Evolutionary conservation across 2,113 vertebrate species (phyloP).

Genomic region (Speoplatyrhinus poulsoni): DNA sequence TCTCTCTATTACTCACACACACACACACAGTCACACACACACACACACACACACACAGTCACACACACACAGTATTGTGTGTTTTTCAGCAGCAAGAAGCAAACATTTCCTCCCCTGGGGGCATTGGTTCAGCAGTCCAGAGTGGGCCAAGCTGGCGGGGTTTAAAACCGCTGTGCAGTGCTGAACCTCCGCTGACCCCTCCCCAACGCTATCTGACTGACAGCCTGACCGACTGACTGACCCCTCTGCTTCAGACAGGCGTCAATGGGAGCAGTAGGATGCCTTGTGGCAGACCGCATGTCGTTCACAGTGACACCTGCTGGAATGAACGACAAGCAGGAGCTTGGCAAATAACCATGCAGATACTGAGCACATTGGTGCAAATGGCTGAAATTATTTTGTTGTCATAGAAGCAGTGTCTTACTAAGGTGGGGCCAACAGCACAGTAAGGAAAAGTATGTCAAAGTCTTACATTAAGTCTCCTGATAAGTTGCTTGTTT

Average conservation of each 20-base stretch:
- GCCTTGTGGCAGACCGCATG: neutral
- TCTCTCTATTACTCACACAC: neutral
- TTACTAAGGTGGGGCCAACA: neutral
- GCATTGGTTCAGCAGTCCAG: conserved; percentile 33
- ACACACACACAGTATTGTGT: conserved; percentile 5
- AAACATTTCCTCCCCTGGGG: conserved; percentile 45
- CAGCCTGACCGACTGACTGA: conserved; percentile 49
- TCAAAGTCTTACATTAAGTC: neutral
- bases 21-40: conserved; percentile 11
- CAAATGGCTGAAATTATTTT: neutral
- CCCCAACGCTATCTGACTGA: conserved; percentile 26
- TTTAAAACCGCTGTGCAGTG: conserved; percentile 57
- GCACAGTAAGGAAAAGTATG: neutral
- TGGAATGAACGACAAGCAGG: conserved; percentile 40
- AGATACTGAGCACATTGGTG: too few species aligned
- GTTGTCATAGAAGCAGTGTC: neutral
- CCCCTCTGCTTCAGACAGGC: conserved; percentile 32
- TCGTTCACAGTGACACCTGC: conserved; percentile 65
- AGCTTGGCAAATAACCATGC: neutral
- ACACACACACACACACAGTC: neutral
- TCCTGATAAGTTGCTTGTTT: neutral
- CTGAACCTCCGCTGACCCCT: conserved; percentile 66
- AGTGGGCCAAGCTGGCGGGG: conserved; percentile 52
- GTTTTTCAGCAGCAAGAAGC: conserved; percentile 17
- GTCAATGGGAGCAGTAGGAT: neutral